Conservation (phyloP, 2,113 vertebrate species). For the Oreochromis spilurus region DNA sequence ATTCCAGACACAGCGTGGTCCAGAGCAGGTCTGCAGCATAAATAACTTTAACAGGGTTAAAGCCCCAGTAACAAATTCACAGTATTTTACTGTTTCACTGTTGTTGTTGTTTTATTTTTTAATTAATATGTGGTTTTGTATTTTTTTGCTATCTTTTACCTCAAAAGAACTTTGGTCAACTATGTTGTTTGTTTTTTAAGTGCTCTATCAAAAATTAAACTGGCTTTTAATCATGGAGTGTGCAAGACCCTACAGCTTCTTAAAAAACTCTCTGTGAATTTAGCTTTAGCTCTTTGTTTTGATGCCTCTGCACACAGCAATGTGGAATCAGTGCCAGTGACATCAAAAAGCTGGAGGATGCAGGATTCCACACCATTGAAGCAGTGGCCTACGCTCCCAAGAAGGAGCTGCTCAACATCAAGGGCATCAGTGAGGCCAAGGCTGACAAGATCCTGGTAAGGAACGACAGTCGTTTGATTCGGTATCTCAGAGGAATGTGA, state of each 20-base stretch:
- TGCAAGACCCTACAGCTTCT: not conserved
- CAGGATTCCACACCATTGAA: slow-evolving; percentile 95
- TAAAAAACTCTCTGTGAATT: not conserved
- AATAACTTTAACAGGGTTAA: too few species aligned
- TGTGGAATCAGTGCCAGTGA: slow-evolving; percentile 90
- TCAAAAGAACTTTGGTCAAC: not conserved
- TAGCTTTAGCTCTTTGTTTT: not conserved
- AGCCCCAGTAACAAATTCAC: too few species aligned
- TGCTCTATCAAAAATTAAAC: not conserved
- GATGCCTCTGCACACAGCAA: slow-evolving; percentile 73
- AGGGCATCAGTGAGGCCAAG: slow-evolving; percentile 97
- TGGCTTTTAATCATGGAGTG: not conserved
- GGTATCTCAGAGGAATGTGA: not conserved
- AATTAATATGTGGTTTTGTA: too few species aligned
- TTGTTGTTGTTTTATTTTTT: too few species aligned
- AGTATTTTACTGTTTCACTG: too few species aligned
- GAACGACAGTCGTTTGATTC: not conserved
- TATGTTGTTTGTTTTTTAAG: not conserved
- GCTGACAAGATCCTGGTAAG: slow-evolving; percentile 94
- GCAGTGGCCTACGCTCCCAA: slow-evolving; percentile 94
- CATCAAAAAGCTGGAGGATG: slow-evolving; percentile 94
- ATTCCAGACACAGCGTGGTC: too few species aligned
- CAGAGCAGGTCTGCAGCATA: too few species aligned
- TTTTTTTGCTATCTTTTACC: too few species aligned
- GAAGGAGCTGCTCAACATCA: slow-evolving; percentile 94